A percentile compares a stretch with the other conserved stretches of the same genome.
These are phyloP conservation scores for Caenorhabditis inopinata DNA, from an alignment of 1,140 invertebrate genomes.

Conservation along the genomic window DNA sequence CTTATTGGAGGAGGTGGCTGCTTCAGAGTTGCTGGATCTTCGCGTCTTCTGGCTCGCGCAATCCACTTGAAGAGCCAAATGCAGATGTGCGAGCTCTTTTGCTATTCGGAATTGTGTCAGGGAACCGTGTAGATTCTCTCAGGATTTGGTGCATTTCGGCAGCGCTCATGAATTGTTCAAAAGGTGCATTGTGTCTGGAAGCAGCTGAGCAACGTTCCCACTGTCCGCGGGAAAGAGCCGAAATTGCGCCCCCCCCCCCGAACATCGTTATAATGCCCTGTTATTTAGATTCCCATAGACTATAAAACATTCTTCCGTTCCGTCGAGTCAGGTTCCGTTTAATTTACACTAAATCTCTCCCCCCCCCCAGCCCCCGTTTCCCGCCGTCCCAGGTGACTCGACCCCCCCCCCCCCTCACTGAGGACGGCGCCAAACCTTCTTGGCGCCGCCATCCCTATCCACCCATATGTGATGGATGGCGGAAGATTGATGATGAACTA, in stretches of 20 bases:
- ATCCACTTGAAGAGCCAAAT: too few species aligned
- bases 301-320: neutral
- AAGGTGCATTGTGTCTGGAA: too few species aligned
- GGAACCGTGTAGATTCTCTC: neutral
- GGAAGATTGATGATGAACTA: slow-evolving; percentile 11
- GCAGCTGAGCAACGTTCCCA: too few species aligned
- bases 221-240: too few species aligned
- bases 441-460: slow-evolving; percentile 9
- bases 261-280: too few species aligned
- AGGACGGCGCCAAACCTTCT: neutral
- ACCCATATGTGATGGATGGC: neutral
- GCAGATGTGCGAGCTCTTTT: neutral
- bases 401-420: neutral
- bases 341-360: slow-evolving; percentile 20
- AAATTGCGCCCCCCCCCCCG: too few species aligned
- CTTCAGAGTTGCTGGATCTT: too few species aligned
- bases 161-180: too few species aligned
- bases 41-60: too few species aligned
- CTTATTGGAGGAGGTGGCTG: too few species aligned
- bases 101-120: neutral
- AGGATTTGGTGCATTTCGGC: too few species aligned
- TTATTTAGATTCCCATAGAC: neutral
- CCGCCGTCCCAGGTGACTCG: too few species aligned
- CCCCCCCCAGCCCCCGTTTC: neutral
- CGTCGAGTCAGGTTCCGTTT: neutral